phyloP scores from a whole-genome alignment of 2,797 vertebrate genomes.

The Rhabdophis nuchalis region DNA sequence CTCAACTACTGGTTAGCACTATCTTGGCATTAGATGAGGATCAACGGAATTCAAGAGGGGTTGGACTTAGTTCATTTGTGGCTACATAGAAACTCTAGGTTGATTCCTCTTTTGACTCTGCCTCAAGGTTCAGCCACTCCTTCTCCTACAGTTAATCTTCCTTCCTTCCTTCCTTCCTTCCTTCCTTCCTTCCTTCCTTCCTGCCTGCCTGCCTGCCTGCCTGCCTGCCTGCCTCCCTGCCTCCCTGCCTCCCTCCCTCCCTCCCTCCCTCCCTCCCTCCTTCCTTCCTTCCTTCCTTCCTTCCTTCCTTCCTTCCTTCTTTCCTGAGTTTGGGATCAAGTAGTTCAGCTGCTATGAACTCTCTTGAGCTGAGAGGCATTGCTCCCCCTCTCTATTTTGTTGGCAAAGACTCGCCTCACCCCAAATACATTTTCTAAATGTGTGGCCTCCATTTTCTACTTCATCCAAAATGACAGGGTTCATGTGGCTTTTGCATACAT shows the following conservation, averaged over 20 bases:
- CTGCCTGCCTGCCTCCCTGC: not conserved
- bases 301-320: not conserved
- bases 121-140: not conserved
- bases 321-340: not conserved
- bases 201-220: too few species aligned
- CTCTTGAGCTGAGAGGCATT: not conserved
- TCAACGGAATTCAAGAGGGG: not conserved
- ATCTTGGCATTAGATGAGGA: too few species aligned
- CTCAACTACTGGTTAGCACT: too few species aligned
- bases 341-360: not conserved
- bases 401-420: not conserved
- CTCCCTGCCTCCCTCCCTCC: too few species aligned
- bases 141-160: not conserved
- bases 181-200: too few species aligned
- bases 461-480: not conserved
- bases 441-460: not conserved
- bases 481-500: not conserved
- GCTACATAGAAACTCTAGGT: not conserved
- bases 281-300: too few species aligned
- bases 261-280: too few species aligned
- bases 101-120: not conserved
- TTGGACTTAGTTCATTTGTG: too few species aligned
- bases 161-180: too few species aligned
- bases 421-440: not conserved
- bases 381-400: not conserved